These are phyloP conservation scores for Furnarius figulus DNA, from an alignment of 2,113 vertebrate genomes.

Conservation along the genomic window DNA sequence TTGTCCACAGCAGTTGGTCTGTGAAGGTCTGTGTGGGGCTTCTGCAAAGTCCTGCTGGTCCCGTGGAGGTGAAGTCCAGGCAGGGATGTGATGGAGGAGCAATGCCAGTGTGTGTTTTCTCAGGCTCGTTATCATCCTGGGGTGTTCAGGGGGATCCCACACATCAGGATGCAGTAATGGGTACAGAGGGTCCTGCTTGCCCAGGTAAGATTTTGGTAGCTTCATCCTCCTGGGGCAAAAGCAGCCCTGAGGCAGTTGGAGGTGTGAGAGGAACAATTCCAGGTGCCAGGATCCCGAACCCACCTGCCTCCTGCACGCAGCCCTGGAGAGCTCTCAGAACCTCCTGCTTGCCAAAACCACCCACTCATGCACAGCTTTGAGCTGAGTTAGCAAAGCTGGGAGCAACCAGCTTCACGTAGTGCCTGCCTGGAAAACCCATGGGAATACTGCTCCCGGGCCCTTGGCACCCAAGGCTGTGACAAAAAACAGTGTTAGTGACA, in stretches of 20 bases:
- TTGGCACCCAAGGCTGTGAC: accelerated
- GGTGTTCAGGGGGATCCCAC: background rate
- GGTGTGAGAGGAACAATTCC: background rate
- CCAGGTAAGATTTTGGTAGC: background rate
- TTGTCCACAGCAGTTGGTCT: background rate
- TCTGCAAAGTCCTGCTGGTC: background rate
- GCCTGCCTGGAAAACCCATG: background rate
- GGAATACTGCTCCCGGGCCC: accelerated
- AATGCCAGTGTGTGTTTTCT: background rate
- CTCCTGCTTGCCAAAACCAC: background rate
- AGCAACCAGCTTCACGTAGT: accelerated
- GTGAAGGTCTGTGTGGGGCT: accelerated
- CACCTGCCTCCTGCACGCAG: accelerated
- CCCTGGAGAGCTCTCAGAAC: accelerated
- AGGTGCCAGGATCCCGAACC: accelerated
- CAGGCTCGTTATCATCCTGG: accelerated
- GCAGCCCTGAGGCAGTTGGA: background rate
- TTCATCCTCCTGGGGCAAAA: background rate
- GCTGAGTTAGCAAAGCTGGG: background rate
- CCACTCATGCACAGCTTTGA: accelerated
- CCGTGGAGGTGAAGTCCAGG: accelerated
- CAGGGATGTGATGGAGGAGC: accelerated
- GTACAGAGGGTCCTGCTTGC: accelerated
- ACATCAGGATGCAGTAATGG: accelerated
- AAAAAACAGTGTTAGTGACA: accelerated